Base-by-base conservation (phyloP, 2,888 invertebrate genomes). In the Morinoia aosen region DNA sequence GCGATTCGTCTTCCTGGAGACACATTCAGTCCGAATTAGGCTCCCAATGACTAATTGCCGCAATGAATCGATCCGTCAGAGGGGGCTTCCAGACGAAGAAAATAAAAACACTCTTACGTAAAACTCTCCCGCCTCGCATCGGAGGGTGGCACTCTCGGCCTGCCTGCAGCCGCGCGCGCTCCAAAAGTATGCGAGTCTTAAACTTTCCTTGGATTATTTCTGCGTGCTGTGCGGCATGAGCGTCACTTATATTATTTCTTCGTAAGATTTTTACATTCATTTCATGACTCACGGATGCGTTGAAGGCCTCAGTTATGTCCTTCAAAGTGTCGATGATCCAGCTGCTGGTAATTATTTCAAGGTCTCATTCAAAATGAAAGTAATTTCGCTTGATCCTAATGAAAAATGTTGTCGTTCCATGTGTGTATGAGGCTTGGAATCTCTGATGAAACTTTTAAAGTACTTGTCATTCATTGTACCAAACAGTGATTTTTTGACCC, bases 11-110 rank as follows among this genome's bases (percentile, higher is more conserved):
- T 76, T 76, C 25, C 76, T 33, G 33, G 76, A 76, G 76, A 76
- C 76, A 76, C 76, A 76, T 76, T 76, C 76, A 76, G 76, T 76
- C 76, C 76, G 33, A 76, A 76, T 76, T 76, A 76, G 76, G 76
- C 76, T 76, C 33, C 33, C 25, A 33, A 76, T 76, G 76, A 76
- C 25, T 76, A 76, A 76, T 76, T 76, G 76, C 76, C 76, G 19
- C 76, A 25, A 19, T 76, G 25, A 76, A 76, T 76, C 76, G 76
- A 76, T 76, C 76, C 25, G 19, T 76, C 76, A 76, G 76, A 76
- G 76, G 76, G 25, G 33, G 76, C 19, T 76, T 76, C 76, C 25
- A 76, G 76, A 76, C 25, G 33, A 19, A 76, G 76, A 76, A 76
- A 76, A 76, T 16, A 76, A 76, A 76, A 33, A 33, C 3, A 76